Percentiles rank a stretch among this genome's conserved stretches.
phyloP scores from a whole-genome alignment of 92 coral and sea anemone species.

The Phenganax stokvisi region DNA sequence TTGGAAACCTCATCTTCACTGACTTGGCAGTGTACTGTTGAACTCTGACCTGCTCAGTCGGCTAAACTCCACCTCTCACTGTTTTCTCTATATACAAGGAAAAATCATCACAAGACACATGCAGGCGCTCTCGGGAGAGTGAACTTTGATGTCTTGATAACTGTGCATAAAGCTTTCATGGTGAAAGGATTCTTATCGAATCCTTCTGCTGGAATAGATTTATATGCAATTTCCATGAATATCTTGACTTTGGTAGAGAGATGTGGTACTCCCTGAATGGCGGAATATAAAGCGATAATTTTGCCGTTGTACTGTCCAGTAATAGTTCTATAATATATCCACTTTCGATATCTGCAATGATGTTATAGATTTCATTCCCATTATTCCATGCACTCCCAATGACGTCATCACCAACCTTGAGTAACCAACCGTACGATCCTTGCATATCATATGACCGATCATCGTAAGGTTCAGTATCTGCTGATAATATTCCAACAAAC shows the following conservation, averaged over 20 bases:
- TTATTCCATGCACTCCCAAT: slow-evolving; percentile 13
- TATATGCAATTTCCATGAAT: slow-evolving; percentile 1
- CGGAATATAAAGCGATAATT: not conserved
- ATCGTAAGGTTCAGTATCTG: slow-evolving; percentile 16
- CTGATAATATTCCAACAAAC: slow-evolving; percentile 1
- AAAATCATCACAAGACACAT: too few relatives aligned
- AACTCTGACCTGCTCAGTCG: not conserved
- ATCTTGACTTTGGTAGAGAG: not conserved
- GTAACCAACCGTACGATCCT: slow-evolving; percentile 14
- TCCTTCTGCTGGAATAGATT: slow-evolving; percentile 6
- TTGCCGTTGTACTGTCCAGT: not conserved
- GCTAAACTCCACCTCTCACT: too few relatives aligned
- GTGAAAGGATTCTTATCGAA: not conserved
- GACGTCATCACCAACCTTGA: slow-evolving; percentile 23
- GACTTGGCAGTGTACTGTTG: too few relatives aligned
- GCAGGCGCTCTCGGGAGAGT: too few relatives aligned
- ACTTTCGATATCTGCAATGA: not conserved
- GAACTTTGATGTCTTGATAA: not conserved
- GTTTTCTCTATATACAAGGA: too few relatives aligned
- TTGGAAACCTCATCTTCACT: not conserved
- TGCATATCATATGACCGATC: slow-evolving; percentile 11
- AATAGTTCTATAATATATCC: not conserved
- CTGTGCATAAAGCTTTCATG: not conserved
- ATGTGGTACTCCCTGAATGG: slow-evolving; percentile 12
- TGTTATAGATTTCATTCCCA: not conserved